Base-by-base conservation (phyloP, 2,797 vertebrate genomes). In the Buphagus erythrorhynchus region DNA sequence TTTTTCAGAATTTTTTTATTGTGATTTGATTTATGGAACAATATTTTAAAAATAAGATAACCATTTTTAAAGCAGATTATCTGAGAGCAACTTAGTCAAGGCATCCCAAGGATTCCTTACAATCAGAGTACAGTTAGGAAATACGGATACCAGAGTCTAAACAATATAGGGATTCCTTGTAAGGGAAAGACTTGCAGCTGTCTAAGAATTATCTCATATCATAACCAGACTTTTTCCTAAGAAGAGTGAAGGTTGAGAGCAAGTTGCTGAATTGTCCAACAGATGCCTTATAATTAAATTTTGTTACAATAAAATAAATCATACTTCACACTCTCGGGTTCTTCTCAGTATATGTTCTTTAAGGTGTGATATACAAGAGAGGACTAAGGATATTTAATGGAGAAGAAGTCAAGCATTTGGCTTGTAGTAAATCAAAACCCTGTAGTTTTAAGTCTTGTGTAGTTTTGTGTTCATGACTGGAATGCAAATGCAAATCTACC, bases 151-250 rank as follows among this genome's bases (percentile, higher is more conserved):
- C 65, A 76, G 38, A 91, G 18, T 54, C 15, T 83, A 76, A 83
- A 63, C 35, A 78, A n/a, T 21, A 38, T 72, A 40, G 48, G 18
- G 19, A 92, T 95, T 94, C 85, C 93, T 90, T 96, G 46, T 92
- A 94, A 95, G 82, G 94, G 62, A 89, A 93, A 86, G 61, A 93
- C 79, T 72, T 80, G 38, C 9, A 69, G 36, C 75, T 85, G 36
- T 81, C 24, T 79, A 42, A 90, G 62, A 83, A 84, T 80, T 38
- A 15, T 51, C 31, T 93, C 11, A 4, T 75, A 63, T 83, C 35
- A 57, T 88, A 95, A 92, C 49, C 69, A 84, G 63, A 72, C 40
- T 13, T 67, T 54, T 90, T 86, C 72, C 59, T 74, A 62, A 62
- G 91, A 75, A 78, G 59, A 92, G 13, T 43, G 49, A 88, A 86